Percentiles rank a stretch among this genome's conserved stretches.
These are phyloP conservation scores for Salticus scenicus DNA, from an alignment of 2,888 invertebrate genomes.

Conservation along the genomic window DNA sequence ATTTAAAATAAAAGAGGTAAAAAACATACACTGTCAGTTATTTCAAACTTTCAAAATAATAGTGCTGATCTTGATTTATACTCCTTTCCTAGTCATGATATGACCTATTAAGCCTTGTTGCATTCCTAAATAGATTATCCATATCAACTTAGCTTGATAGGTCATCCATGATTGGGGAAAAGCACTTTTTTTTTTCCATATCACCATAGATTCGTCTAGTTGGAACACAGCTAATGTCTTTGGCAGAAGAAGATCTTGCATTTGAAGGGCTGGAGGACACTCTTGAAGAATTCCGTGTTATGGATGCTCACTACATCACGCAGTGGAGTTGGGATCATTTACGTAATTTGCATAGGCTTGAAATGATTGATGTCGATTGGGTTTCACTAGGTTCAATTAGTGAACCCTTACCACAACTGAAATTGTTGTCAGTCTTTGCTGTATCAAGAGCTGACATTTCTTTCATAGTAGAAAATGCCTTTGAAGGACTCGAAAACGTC, in stretches of 20 bases:
- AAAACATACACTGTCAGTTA: too few relatives aligned
- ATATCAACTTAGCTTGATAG: too few relatives aligned
- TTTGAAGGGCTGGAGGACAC: slow-evolving; percentile 47
- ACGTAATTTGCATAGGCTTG: background rate
- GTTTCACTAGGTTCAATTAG: slow-evolving; percentile 27
- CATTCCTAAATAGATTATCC: too few relatives aligned
- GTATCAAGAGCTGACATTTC: slow-evolving; percentile 41
- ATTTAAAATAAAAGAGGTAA: too few relatives aligned
- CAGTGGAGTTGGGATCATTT: slow-evolving; percentile 48
- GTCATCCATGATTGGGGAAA: too few relatives aligned
- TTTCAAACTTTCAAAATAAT: too few relatives aligned
- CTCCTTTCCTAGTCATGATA: too few relatives aligned
- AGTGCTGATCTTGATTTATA: too few relatives aligned
- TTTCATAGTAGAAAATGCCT: slow-evolving; percentile 32
- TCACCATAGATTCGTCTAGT: slow-evolving; percentile 44
- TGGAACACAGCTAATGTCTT: slow-evolving; percentile 35
- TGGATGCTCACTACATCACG: slow-evolving; percentile 32
- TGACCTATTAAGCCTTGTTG: too few relatives aligned
- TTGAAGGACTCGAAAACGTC: slow-evolving; percentile 13
- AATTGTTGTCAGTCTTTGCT: slow-evolving; percentile 12
- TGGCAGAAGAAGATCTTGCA: slow-evolving; percentile 50
- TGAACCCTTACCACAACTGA: slow-evolving; percentile 22
- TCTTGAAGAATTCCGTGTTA: slow-evolving; percentile 34
- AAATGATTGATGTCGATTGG: slow-evolving; percentile 30
- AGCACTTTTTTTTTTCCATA: too few relatives aligned